phyloP scores from a whole-genome alignment of 1,140 invertebrate genomes.

The Akabosia matsudoensis region DNA sequence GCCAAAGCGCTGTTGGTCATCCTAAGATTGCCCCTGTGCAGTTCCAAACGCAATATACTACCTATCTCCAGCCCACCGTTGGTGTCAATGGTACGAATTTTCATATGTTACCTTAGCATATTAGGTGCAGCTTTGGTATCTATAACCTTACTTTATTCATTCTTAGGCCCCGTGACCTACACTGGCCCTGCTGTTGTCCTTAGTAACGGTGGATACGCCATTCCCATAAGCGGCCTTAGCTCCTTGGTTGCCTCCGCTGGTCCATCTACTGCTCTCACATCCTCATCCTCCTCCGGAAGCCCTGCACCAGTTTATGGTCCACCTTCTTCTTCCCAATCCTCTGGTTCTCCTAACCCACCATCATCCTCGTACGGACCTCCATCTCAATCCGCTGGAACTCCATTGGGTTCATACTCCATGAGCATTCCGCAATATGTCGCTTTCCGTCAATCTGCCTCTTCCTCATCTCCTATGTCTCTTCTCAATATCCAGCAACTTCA shows the following conservation, averaged over 20 bases:
- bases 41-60: slow-evolving; percentile 43
- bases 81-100: slow-evolving; percentile 17
- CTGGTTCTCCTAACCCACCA: neutral
- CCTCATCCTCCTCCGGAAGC: neutral
- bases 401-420: neutral
- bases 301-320: neutral
- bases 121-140: slow-evolving; percentile 22
- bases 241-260: neutral
- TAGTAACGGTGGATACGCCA: neutral
- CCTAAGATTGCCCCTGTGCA: slow-evolving; percentile 42
- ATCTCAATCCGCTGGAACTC: neutral
- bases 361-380: neutral
- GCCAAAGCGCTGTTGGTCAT: slow-evolving; percentile 35
- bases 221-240: neutral
- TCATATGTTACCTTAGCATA: too few relatives aligned
- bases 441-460: neutral
- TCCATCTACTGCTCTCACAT: neutral
- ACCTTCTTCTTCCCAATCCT: neutral
- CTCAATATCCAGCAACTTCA: slow-evolving; percentile 9
- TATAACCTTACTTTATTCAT: too few relatives aligned
- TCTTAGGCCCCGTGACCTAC: neutral
- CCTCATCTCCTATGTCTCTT: neutral
- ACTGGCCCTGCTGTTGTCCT: slow-evolving; percentile 1
- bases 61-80: slow-evolving; percentile 40
- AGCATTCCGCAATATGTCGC: neutral